Evolutionary conservation across 2,888 invertebrate genomes (phyloP), one percentile per base, ranked within the genome.

Genomic region (Stenichneumon culpator): DNA sequence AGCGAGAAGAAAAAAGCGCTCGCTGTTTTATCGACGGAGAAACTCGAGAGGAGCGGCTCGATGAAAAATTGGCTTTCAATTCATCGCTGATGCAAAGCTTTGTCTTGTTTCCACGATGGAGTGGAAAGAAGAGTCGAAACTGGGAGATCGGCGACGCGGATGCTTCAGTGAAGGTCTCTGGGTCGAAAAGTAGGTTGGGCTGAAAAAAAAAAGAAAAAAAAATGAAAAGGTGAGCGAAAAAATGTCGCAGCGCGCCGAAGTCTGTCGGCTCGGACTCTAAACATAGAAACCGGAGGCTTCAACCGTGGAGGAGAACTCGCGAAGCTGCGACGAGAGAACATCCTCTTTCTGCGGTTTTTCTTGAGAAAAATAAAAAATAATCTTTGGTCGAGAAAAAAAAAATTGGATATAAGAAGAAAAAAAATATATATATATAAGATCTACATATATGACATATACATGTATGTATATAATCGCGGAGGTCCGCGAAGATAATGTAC

Each of bases 401-500:
- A 75, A 68, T 60, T 63, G 47, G 68, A 57, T 57, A 25, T 19
- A 3, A 44, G 39, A 32, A 47, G 14, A 19, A 14, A 47, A n/a
- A 9, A 14, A 11, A 2, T 28, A n/a, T 2, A 11, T 19, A 11
- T 1, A 11, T 39, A 39, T 1, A 9, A 11, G 0, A 9, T 39
- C 9, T 11, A 39, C 9, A 39, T 39, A 39, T 39, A 39, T 39
- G 39, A 9, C 5, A 44, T 44, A 44, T 11, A 44, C 14, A 44
- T 14, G 14, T 14, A 44, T 44, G 14, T 14, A 14, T 2, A 44
- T 44, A 14, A 44, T 14, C 36, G 57, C 14, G 25, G 69, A 25
- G 4, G 67, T 44, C 69, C 79, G 81, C 69, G 82, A 77, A 65
- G 83, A 87, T 87, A 79, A 90, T 90, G 91, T 89, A 87, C 86